Evolutionary conservation across 2,113 vertebrate genomes (phyloP), one percentile per base, ranked within the genome.

Genomic region (Sciurus niger): DNA sequence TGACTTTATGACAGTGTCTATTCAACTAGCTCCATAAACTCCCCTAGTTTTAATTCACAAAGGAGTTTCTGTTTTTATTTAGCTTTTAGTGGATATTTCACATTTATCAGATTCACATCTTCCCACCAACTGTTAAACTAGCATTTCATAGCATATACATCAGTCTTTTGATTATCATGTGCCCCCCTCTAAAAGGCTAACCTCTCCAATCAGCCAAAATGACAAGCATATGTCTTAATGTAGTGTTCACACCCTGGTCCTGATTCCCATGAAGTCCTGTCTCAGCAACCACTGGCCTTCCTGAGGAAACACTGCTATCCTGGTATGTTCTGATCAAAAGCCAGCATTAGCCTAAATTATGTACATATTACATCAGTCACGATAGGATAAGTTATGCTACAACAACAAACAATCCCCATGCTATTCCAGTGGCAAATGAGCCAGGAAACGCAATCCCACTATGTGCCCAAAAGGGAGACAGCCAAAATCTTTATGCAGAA

Each of bases 1-100:
- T 0, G 10, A 53, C 24, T 24, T 0, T 0, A 3, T 1, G 37
- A 40, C 28, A 5, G 25, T 18, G 14, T 17, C 51, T 24, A 11
- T 65, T 43, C 74, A 11, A 8, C 24, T 28, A 46, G 12, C 32
- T 24, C 74, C 51, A 25, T 37, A 5, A 13, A 30, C 18, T n/a
- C n/a, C 18, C 48, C 48, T 17, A 1, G 16, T 72, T 77, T 34
- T 3, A 25, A 55, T 24, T 58, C 88, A 37, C 4, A 34, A 32
- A 11, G 30, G 17, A 55, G 22, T 3, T n/a, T 67, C 55, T n/a
- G 11, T 32, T 20, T 37, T n/a, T 22, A 18, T 24, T 48, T 70
- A 55, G 46, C 46, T 83, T 67, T 78, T 51, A 9, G 7, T 3
- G 28, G 82, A 48, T 30, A 70, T 24, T 51, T n/a, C 60, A 5